phyloP scores from a whole-genome alignment of 2,113 vertebrate species.

The Nothobranchius furzeri region DNA sequence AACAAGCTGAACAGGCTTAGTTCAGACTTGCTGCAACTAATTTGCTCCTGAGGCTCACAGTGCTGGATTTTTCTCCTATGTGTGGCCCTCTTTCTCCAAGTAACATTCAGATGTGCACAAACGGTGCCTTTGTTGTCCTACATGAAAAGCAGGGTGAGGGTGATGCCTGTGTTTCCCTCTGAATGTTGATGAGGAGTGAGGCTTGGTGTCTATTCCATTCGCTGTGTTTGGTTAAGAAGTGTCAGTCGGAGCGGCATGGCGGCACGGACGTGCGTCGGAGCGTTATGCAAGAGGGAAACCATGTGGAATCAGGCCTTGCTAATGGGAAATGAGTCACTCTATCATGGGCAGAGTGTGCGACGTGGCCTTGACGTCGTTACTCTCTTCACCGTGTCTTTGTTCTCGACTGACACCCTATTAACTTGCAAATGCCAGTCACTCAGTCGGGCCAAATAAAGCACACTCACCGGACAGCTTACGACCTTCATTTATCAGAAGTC shows the following conservation, averaged over 20 bases:
- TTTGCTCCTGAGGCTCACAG: constrained; percentile 32
- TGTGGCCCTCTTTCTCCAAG: constrained; percentile 52
- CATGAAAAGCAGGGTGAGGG: constrained; percentile 57
- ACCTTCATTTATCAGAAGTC: constrained; percentile 64
- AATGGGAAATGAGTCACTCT: constrained; percentile 68
- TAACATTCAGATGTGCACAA: constrained; percentile 62
- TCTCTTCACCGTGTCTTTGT: constrained; percentile 20
- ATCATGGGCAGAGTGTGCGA: constrained; percentile 45
- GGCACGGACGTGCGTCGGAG: constrained; percentile 54
- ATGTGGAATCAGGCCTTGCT: constrained; percentile 66
- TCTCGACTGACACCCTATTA: constrained; percentile 26
- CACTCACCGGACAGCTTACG: constrained; percentile 43
- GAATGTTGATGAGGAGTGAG: constrained; percentile 71
- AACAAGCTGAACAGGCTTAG: constrained; percentile 19
- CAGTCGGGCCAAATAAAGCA: constrained; percentile 59
- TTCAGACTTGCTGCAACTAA: not conserved
- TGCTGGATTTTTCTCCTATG: constrained; percentile 43
- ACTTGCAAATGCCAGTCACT: constrained; percentile 41
- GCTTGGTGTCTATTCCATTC: constrained; percentile 58
- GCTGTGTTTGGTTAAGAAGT: constrained; percentile 63
- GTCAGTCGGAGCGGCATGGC: constrained; percentile 63
- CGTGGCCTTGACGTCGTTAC: constrained; percentile 46
- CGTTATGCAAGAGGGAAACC: constrained; percentile 61
- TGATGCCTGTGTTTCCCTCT: constrained; percentile 35
- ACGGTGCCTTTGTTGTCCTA: constrained; percentile 66